Base-by-base conservation (phyloP, 2,797 vertebrate genomes). In the Malacoraja senta region DNA sequence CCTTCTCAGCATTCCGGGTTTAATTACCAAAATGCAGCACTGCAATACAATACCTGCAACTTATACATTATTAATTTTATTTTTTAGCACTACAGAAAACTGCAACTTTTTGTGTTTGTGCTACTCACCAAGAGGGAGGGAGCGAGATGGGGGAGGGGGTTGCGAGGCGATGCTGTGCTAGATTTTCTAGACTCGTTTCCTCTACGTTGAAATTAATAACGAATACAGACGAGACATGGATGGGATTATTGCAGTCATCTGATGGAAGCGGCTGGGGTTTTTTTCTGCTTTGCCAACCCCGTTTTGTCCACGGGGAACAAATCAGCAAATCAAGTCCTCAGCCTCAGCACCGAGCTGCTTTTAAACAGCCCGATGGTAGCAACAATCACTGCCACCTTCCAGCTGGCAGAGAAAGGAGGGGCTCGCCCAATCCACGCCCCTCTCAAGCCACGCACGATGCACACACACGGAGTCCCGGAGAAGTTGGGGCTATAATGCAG, bases 371-470 rank as follows among this genome's bases (percentile, higher is more conserved):
- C 81, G 24, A 58, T 84, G 24, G 15, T 24, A 61, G 53, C 53
- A 61, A 58, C 81, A 61, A 53, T 58, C 53, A 29, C 81, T 65
- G 58, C n/a, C 84, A 88, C 17, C n/a, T n/a, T 74, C 84, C 84
- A 88, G 84, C 84, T 88, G 84, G 61, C n/a, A 32, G n/a, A 88
- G 80, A 61, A 53, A 61, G 84, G 84, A 88, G 63, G 61, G 63
- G 84, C 65, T 86, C 15, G 65, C n/a, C 44, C 6, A 88, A 86
- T n/a, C 29, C 63, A 88, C 65, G 35, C 65, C 84, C 17, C n/a
- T 88, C 63, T 17, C 84, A 68, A 68, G 84, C 7, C 63, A 88
- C 61, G 61, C 29, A n/a, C 15, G 58, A 86, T 68, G n/a, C n/a
- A 65, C 63, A 88, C 53, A 65, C n/a, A 88, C n/a, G 21, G 4